Percentiles rank a stretch among this genome's conserved stretches.
Evolutionary conservation across 2,888 invertebrate genomes (phyloP).

Genomic region (Sinelater perroti): DNA sequence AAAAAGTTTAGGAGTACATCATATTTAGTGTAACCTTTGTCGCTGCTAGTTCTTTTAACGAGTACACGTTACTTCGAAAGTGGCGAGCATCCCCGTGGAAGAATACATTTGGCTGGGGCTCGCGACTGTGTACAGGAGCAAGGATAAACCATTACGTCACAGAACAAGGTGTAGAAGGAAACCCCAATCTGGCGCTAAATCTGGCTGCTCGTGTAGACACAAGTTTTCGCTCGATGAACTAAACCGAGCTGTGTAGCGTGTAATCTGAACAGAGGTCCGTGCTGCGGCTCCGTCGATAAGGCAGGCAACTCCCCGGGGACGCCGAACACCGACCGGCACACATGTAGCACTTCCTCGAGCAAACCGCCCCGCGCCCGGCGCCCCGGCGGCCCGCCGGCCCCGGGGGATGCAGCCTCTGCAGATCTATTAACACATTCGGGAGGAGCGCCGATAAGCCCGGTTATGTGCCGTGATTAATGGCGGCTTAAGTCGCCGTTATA

Average conservation of each 20-base stretch:
- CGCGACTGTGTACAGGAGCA: conserved; percentile 23
- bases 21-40: too few relatives aligned
- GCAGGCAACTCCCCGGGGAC: conserved; percentile 57
- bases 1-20: too few relatives aligned
- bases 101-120: too few relatives aligned
- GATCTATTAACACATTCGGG: conserved; percentile 57
- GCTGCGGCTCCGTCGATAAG: conserved; percentile 57
- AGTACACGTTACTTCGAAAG: too few relatives aligned
- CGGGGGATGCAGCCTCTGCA: conserved; percentile 51
- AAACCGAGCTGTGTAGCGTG: conserved; percentile 57
- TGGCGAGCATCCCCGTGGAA: too few relatives aligned
- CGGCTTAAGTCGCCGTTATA: conserved; percentile 45
- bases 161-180: conserved; percentile 41
- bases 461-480: conserved; percentile 50
- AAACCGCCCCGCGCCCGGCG: conserved; percentile 49
- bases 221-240: conserved; percentile 55
- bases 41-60: too few relatives aligned
- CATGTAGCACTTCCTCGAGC: conserved; percentile 59
- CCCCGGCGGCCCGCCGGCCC: conserved; percentile 43
- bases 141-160: conserved; percentile 36
- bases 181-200: conserved; percentile 48
- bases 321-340: conserved; percentile 57
- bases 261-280: conserved; percentile 59
- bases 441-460: conserved; percentile 51
- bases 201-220: conserved; percentile 57